These are phyloP conservation scores for Pterophyllum scalare DNA, from an alignment of 2,113 vertebrate species.

Conservation along the genomic window DNA sequence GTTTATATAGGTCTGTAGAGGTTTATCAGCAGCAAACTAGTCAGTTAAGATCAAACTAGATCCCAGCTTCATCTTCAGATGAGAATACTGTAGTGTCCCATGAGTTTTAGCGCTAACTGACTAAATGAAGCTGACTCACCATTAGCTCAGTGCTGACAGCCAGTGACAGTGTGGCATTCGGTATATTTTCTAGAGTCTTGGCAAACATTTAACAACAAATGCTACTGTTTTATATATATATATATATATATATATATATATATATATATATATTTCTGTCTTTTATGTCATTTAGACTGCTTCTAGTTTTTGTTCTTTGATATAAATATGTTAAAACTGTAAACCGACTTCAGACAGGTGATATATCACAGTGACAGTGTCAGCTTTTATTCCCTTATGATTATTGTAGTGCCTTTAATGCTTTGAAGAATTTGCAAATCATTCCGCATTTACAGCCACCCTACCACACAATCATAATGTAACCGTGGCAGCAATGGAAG, in stretches of 20 bases:
- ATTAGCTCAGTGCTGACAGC: constrained; percentile 17
- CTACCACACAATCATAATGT: neutral
- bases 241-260: neutral
- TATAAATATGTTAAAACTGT: neutral
- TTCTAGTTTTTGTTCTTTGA: neutral
- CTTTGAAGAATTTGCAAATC: neutral
- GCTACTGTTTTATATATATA: neutral
- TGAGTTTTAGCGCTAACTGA: constrained; percentile 6
- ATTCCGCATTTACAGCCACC: constrained; percentile 8
- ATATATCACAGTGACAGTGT: constrained; percentile 39
- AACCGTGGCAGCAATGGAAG: constrained; percentile 8
- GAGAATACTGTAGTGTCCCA: neutral
- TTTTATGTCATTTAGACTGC: neutral
- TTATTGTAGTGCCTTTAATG: constrained; percentile 11
- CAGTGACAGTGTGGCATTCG: constrained; percentile 23
- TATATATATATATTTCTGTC: neutral
- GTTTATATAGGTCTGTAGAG: too few species aligned
- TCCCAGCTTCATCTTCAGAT: neutral
- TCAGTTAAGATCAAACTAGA: neutral
- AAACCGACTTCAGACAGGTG: neutral
- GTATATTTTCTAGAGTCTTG: neutral
- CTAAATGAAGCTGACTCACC: constrained; percentile 38
- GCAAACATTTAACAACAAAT: neutral
- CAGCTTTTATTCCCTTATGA: constrained; percentile 17
- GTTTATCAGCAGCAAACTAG: neutral